Evolutionary conservation across 2,113 vertebrate genomes (phyloP), one percentile per base, ranked within the genome.

Genomic region (Microcebus murinus): DNA sequence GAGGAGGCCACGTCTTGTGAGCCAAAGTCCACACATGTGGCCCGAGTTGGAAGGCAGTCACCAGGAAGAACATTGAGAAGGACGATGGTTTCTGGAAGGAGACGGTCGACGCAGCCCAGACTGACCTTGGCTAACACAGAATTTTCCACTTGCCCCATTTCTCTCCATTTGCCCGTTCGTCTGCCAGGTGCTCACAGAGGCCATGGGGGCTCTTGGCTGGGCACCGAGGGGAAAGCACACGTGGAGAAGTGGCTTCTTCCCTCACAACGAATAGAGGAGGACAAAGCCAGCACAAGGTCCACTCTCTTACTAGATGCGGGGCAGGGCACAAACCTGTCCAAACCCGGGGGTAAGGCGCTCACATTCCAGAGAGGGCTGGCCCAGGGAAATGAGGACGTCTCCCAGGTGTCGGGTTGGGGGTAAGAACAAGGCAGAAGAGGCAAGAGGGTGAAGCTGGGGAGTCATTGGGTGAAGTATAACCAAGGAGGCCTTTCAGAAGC

Each of bases 81-180:
- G 31, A 13, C 1, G 6, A 5, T 10, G 63, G 8, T 65, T 76
- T 50, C 52, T 25, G 48, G 36, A 70, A 45, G 83, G 45, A 48
- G 55, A 25, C 0, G 39, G 6, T 6, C 0, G 11, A 1, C 14
- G 8, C 27, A 71, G 36, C 15, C 48, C 70, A n/a, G 50, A 31
- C 23, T 0, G 0, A 29, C 31, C 0, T 7, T 20, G 10, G 80
- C 76, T 18, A 2, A 0, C 1, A n/a, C 48, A 29, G 68, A 61
- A 34, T 27, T 36, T 29, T 65, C 71, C 55, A 1, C 23, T 68
- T 2, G 3, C 25, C 50, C 31, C 20, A 1, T 9, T 39, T n/a
- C 42, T 8, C 13, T 67, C 84, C 8, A 0, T 57, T 27, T 45
- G 57, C 15, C 29, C 1, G 12, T 76, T 50, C 14, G 4, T 57